These are phyloP conservation scores for Himalopsyche anomala DNA, from an alignment of 2,888 invertebrate genomes.

Conservation along the genomic window DNA sequence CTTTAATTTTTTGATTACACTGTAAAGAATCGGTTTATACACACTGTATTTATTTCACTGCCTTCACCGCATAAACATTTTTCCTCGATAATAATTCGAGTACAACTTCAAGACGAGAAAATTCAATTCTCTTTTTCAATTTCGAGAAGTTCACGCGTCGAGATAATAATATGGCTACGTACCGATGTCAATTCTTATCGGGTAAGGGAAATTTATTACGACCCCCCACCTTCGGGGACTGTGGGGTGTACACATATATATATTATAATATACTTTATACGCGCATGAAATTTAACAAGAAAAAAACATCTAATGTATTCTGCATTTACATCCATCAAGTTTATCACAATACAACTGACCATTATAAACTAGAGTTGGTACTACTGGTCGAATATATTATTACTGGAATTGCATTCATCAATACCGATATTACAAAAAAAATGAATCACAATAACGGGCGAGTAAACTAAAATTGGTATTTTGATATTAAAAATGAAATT, in stretches of 20 bases:
- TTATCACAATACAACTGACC: neutral
- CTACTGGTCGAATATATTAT: no score
- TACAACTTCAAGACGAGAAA: slow-evolving; percentile 20
- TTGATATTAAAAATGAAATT: no score
- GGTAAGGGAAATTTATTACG: slow-evolving; percentile 57
- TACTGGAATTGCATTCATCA: no score
- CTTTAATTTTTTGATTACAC: no score
- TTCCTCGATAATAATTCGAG: slow-evolving; percentile 19
- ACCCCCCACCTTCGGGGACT: slow-evolving; percentile 38
- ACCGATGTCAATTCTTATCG: slow-evolving; percentile 57
- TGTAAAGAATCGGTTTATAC: neutral
- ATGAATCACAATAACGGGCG: no score
- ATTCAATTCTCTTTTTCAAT: slow-evolving; percentile 44
- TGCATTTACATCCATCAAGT: slow-evolving; percentile 7
- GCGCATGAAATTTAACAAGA: slow-evolving; percentile 4
- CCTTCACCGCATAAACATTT: slow-evolving; percentile 3
- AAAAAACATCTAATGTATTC: slow-evolving; percentile 21
- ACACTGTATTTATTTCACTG: neutral
- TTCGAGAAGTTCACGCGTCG: slow-evolving; percentile 31
- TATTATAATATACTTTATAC: neutral
- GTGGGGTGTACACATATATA: neutral
- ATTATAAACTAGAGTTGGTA: neutral
- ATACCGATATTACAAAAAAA: no score
- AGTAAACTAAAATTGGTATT: no score
- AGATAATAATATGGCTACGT: slow-evolving; percentile 45